Conservation (phyloP, 64 coral and sea anemone genomes). For the Orbicella faveolata region DNA sequence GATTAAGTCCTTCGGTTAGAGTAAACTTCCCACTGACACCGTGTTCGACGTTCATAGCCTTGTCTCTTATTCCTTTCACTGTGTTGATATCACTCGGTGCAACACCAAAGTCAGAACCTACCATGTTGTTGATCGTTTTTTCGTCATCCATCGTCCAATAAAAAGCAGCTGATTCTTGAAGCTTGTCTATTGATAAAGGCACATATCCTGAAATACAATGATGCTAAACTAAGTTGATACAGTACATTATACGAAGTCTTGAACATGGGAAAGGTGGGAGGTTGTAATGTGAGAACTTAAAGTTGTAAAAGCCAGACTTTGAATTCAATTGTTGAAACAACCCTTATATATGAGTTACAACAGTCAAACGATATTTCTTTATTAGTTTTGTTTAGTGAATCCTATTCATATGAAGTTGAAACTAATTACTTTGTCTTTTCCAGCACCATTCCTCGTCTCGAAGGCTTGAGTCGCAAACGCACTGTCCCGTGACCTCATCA, state of each 20-base stretch:
- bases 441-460: slow-evolving; percentile 41
- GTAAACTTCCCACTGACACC: neutral
- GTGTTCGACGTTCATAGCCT: neutral
- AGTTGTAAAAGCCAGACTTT: too few relatives aligned
- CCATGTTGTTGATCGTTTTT: slow-evolving; percentile 16
- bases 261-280: too few relatives aligned
- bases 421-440: neutral
- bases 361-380: too few relatives aligned
- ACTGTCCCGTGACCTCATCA: slow-evolving; percentile 22
- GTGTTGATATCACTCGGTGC: neutral
- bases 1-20: neutral
- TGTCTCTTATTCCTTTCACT: slow-evolving; percentile 26
- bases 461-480: slow-evolving; percentile 9
- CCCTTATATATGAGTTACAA: too few relatives aligned
- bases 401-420: neutral
- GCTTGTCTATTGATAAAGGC: neutral
- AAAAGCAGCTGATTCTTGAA: slow-evolving; percentile 7
- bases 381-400: neutral
- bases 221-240: too few relatives aligned
- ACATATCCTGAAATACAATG: neutral
- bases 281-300: too few relatives aligned
- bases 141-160: slow-evolving; percentile 43
- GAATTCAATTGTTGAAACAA: too few relatives aligned
- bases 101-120: slow-evolving; percentile 11
- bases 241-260: too few relatives aligned